phyloP scores from a whole-genome alignment of 1,140 invertebrate genomes.

The Varroa destructor region DNA sequence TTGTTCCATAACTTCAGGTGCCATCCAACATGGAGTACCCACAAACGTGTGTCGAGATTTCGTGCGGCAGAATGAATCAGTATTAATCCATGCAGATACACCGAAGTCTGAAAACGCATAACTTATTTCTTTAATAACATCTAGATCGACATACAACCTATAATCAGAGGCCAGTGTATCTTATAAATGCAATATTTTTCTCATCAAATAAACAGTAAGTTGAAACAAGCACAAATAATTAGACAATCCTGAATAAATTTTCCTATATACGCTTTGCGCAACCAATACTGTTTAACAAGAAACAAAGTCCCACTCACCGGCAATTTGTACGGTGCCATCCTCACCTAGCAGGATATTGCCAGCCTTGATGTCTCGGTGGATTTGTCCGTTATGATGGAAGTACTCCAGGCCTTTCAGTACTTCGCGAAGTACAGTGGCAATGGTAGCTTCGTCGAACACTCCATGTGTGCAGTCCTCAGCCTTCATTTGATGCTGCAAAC shows the following conservation, averaged over 20 bases:
- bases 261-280: too few species aligned
- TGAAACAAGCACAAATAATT: too few species aligned
- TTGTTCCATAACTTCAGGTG: constrained; percentile 99
- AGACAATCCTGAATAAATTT: too few species aligned
- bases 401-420: constrained; percentile 96
- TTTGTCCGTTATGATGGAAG: constrained; percentile 96
- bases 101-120: constrained; percentile 55
- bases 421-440: constrained; percentile 97
- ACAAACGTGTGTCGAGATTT: constrained; percentile 93
- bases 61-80: constrained; percentile 74
- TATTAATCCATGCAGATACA: constrained; percentile 80
- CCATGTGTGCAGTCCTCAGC: constrained; percentile 80
- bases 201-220: too few species aligned
- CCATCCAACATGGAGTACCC: constrained; percentile 98
- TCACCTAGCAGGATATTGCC: constrained; percentile 94
- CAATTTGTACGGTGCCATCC: constrained; percentile 96
- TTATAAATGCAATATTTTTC: neutral
- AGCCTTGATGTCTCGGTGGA: constrained; percentile 89
- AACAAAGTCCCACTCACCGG: constrained; percentile 41
- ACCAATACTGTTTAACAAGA: too few species aligned
- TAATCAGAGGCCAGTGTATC: constrained; percentile 14
- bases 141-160: too few species aligned
- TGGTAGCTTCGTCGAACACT: constrained; percentile 92
- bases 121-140: too few species aligned
- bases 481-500: constrained; percentile 74